Conservation (phyloP, 1,140 invertebrate genomes). For the Uloborus diversus region DNA sequence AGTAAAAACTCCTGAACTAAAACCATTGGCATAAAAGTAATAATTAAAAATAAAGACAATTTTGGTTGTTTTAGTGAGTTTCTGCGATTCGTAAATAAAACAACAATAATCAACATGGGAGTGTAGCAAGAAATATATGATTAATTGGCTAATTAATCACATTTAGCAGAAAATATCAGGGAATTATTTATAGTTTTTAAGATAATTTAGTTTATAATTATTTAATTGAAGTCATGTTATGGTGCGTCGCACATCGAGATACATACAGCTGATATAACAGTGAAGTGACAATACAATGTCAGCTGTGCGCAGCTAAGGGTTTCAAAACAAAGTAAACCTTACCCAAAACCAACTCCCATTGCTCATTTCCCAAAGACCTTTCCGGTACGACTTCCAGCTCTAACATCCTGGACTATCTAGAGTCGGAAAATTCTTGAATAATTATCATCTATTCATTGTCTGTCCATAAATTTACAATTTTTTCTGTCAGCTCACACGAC, state of each 20-base stretch:
- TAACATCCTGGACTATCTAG: constrained; percentile 74
- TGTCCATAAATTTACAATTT: background rate
- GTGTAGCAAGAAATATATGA: no score
- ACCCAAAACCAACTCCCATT: constrained; percentile 98
- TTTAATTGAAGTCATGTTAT: constrained; percentile 12
- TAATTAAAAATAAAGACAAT: no score
- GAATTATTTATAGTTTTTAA: no score
- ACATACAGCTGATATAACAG: constrained; percentile 45
- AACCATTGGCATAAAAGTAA: no score
- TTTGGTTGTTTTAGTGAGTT: no score
- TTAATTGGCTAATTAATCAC: no score
- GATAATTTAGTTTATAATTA: constrained; percentile 23
- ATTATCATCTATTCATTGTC: constrained; percentile 42
- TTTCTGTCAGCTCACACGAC: background rate
- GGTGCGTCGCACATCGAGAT: constrained; percentile 4
- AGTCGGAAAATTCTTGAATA: background rate
- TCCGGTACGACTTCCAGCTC: constrained; percentile 95
- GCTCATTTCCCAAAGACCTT: constrained; percentile 92
- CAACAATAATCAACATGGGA: no score
- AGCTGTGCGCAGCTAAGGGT: constrained; percentile 37
- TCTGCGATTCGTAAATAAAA: no score
- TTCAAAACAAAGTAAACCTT: constrained; percentile 68
- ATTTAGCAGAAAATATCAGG: no score
- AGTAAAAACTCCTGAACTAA: no score
- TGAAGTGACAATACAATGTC: constrained; percentile 42